A percentile compares a stretch with the other conserved stretches of the same genome.
Evolutionary conservation across 1,140 invertebrate genomes (phyloP).

Genomic region (Anastrepha ludens): DNA sequence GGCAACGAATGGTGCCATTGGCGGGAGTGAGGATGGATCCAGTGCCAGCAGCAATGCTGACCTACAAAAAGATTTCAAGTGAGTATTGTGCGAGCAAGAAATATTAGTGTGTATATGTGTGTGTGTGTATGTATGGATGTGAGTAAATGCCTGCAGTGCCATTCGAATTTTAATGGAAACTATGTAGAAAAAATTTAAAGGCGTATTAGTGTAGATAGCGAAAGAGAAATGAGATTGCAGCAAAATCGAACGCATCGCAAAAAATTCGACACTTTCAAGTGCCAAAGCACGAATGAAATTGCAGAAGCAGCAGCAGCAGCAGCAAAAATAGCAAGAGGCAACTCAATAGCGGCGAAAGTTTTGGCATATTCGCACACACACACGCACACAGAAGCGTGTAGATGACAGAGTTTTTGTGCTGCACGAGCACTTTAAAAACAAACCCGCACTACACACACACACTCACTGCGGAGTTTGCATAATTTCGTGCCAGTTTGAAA

Average conservation of each 20-base stretch:
- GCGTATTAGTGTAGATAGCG: background rate
- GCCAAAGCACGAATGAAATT: conserved; percentile 34
- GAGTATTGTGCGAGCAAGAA: conserved; percentile 15
- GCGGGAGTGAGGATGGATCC: conserved; percentile 55
- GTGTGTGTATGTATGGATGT: background rate
- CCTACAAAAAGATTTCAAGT: conserved; percentile 58
- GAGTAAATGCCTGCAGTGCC: background rate
- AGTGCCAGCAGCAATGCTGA: conserved; percentile 43
- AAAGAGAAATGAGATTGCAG: background rate
- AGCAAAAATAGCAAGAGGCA: background rate
- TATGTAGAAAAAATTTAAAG: background rate
- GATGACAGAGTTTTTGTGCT: background rate
- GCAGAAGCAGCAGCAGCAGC: no score
- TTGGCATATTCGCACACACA: background rate
- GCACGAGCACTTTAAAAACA: background rate
- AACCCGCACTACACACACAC: background rate
- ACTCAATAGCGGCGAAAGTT: background rate
- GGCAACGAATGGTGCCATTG: background rate
- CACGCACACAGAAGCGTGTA: background rate
- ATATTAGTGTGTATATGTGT: background rate
- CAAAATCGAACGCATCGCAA: background rate
- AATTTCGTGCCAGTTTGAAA: conserved; percentile 3
- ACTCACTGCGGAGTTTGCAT: background rate
- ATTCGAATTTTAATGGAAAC: no score
- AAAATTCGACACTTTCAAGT: conserved; percentile 52